Evolutionary conservation across 2,888 invertebrate species (phyloP).

Genomic region (Incurvaria masculella): DNA sequence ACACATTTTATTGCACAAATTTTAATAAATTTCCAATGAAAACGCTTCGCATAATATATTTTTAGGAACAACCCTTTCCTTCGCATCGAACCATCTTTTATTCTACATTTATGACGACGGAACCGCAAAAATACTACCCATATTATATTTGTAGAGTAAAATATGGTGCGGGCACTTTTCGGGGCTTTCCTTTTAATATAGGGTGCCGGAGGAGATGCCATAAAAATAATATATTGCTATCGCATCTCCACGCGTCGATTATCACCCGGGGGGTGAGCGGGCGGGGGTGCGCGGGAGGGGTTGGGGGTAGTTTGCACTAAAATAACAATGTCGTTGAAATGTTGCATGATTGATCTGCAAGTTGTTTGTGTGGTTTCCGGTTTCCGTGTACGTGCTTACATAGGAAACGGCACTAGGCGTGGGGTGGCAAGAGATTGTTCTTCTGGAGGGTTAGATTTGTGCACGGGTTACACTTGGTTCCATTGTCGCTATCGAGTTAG

Average conservation of each 20-base stretch:
- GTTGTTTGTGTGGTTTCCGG: neutral
- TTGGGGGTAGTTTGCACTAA: neutral
- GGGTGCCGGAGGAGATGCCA: constrained; percentile 4
- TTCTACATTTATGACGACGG: neutral
- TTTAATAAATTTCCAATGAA: too few species aligned
- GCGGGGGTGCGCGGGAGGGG: neutral
- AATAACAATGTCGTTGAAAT: neutral
- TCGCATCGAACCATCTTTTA: neutral
- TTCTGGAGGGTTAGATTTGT: too few species aligned
- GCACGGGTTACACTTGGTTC: too few species aligned
- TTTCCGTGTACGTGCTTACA: neutral
- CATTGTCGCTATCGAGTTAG: too few species aligned
- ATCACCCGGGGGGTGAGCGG: neutral
- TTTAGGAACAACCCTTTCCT: too few species aligned
- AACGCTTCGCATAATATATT: too few species aligned
- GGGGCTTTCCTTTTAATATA: constrained; percentile 6
- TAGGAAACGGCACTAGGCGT: too few species aligned
- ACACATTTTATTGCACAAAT: too few species aligned
- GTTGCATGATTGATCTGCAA: neutral
- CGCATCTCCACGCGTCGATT: neutral
- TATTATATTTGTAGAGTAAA: neutral
- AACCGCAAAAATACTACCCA: neutral
- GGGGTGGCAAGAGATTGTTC: too few species aligned
- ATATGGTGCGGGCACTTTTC: neutral
- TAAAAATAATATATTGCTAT: constrained; percentile 10